Evolutionary conservation across 2,888 invertebrate genomes (phyloP), one percentile per base, ranked within the genome.

Genomic region (Alviniconcha strummeri): DNA sequence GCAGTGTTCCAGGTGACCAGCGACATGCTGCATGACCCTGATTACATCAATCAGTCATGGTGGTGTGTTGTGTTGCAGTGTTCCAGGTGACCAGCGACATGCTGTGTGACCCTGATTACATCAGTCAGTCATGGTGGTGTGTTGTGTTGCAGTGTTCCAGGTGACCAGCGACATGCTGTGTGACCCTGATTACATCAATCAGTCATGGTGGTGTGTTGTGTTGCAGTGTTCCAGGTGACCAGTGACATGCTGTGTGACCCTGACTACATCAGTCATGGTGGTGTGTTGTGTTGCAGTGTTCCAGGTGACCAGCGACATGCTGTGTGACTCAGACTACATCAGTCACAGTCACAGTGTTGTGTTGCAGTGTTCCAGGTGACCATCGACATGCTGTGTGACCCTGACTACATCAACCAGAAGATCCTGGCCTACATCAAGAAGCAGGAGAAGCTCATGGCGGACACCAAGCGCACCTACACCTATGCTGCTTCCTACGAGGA

Each of bases 401-500:
- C 98, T 8, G 97, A 98, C 94, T 97, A 97, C 92, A 97, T 98
- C 90, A 98, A 98, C 94, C 96, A 96, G 92, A 97, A 97, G 93
- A 96, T 98, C 85, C 95, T 97, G 83, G 95, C 96, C 87, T 97
- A 97, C 92, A 95, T 98, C 86, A 96, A 97, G 93, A 96, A 96
- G 54, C 96, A 97, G 87, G 96, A 97, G 90, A 91, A 92, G 80
- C 96, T 96, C 54, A 96, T 97, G 93, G 92, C 92, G 75, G 92
- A 92, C 83, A 97, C 97, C 88, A 95, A 96, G 80, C 95, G 96
- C 87, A 97, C 97, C 2, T 97, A 97, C 91, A 97, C 97, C 90
- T 97, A 97, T 93, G 97, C 97, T 0, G 96, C 97, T 87, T 97
- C 97, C 80, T 98, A 97, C 92, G 97, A 98, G 92, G 97, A 97